These are phyloP conservation scores for Osedax fenrisi DNA, from an alignment of 2,888 invertebrate genomes.

Conservation along the genomic window DNA sequence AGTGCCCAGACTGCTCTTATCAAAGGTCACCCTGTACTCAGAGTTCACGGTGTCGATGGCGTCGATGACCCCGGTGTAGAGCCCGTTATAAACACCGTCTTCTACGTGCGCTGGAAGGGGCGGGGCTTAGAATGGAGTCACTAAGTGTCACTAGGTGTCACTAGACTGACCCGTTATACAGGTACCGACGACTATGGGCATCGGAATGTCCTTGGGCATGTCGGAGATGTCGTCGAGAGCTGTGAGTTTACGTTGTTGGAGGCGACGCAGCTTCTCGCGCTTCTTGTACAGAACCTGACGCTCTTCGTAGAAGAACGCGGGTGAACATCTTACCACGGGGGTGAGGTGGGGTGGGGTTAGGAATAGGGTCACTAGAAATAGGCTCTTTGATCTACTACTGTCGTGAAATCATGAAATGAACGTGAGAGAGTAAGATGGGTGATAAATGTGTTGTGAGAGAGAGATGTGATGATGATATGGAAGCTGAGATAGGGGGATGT, in stretches of 20 bases:
- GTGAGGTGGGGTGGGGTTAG: background rate
- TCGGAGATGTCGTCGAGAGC: constrained; percentile 63
- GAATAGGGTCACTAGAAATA: too few relatives aligned
- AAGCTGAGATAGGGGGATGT: too few relatives aligned
- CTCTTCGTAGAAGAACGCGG: constrained; percentile 86
- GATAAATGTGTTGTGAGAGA: too few relatives aligned
- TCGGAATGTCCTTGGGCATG: constrained; percentile 81
- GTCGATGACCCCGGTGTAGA: constrained; percentile 83
- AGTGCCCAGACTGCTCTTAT: constrained; percentile 77
- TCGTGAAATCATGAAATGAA: background rate
- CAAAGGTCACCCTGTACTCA: constrained; percentile 85
- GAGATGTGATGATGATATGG: too few relatives aligned
- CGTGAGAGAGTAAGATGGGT: too few relatives aligned
- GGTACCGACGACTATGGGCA: constrained; percentile 84
- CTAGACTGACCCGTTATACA: constrained; percentile 57
- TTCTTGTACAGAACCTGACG: constrained; percentile 76
- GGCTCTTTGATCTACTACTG: background rate
- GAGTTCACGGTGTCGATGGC: constrained; percentile 87
- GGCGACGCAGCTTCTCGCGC: constrained; percentile 74
- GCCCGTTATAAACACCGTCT: constrained; percentile 54
- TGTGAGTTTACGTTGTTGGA: constrained; percentile 75
- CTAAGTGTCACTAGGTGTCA: too few relatives aligned
- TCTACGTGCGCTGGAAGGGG: background rate
- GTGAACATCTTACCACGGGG: constrained; percentile 48
- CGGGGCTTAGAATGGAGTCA: background rate